phyloP scores from a whole-genome alignment of 2,797 vertebrate genomes.

The Neopelma chrysocephalum region DNA sequence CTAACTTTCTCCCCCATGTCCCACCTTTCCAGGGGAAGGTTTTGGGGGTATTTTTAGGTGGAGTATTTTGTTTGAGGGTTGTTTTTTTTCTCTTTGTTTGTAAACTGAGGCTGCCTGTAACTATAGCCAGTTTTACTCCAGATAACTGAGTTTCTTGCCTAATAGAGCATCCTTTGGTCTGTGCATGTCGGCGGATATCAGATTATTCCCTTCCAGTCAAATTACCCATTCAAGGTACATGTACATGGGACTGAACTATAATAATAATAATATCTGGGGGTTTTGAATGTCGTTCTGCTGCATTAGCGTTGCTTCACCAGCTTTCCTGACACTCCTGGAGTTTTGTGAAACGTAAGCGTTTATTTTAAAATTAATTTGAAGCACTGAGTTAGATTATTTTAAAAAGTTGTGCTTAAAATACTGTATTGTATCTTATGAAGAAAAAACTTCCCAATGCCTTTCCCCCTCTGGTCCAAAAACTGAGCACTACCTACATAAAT shows the following conservation, averaged over 20 bases:
- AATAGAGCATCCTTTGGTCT: neutral
- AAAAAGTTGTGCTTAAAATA: constrained; percentile 47
- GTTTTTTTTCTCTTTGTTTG: neutral
- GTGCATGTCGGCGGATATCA: neutral
- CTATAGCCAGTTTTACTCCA: constrained; percentile 16
- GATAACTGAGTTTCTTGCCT: neutral
- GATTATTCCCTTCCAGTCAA: neutral
- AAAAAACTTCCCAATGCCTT: constrained; percentile 24
- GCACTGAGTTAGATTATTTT: constrained; percentile 52
- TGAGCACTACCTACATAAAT: constrained; percentile 62
- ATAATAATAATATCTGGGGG: neutral
- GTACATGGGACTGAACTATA: neutral
- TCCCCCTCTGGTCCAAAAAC: constrained; percentile 18
- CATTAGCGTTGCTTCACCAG: constrained; percentile 2
- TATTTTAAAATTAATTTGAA: constrained; percentile 11
- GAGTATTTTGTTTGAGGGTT: neutral
- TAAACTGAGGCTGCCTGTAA: constrained; percentile 31
- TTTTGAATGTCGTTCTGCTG: constrained; percentile 27
- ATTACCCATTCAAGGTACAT: constrained; percentile 34
- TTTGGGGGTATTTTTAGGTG: neutral
- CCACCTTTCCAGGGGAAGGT: neutral
- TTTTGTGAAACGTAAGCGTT: neutral
- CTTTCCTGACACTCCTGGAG: constrained; percentile 50
- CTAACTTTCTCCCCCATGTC: neutral
- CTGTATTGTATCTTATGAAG: constrained; percentile 50